Evolutionary conservation across 2,888 invertebrate genomes (phyloP), one percentile per base, ranked within the genome.

Genomic region (Meiosimyza decipiens): DNA sequence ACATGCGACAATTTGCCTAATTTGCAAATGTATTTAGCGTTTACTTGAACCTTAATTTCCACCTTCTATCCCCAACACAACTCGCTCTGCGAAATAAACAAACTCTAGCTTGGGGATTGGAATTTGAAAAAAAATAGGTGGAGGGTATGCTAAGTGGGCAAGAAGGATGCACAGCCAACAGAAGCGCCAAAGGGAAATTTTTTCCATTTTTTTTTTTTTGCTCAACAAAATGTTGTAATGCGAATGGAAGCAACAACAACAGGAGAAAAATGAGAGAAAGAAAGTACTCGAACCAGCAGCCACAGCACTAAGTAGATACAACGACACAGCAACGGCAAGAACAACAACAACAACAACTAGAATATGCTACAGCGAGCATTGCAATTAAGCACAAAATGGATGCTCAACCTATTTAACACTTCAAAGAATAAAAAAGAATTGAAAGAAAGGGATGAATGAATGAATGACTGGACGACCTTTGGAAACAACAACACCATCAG

Each of bases 291-390:
- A 28, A 28, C 28, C 62, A 40, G 49, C 71, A 50, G 60, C 68
- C 60, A 13, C 59, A 40, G 51, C 15, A 18, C 52, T 57, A n/a
- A n/a, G n/a, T n/a, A n/a, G 15, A 33, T 16, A 15, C 74, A 0
- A 3, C 73, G 50, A 49, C 73, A 3, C 73, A 77, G 1, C 71
- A 74, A 0, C 79, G 80, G 74, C 81, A 77, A 2, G 75, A 77
- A 0, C 76, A 77, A n/a, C 64, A 59, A 0, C 69, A 65, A 55
- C 73, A 22, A 12, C 63, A 15, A 49, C 55, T 33, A 15, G 72
- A 73, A 13, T 71, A 16, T n/a, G 16, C n/a, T 16, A 40, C 62
- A 47, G n/a, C 40, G 62, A 33, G 62, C 47, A 47, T 62, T 62
- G 62, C 62, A 62, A 62, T 62, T 62, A 62, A 62, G 62, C 62